Conservation (phyloP, 2,797 vertebrate genomes). For the Heliangelus exortis region DNA sequence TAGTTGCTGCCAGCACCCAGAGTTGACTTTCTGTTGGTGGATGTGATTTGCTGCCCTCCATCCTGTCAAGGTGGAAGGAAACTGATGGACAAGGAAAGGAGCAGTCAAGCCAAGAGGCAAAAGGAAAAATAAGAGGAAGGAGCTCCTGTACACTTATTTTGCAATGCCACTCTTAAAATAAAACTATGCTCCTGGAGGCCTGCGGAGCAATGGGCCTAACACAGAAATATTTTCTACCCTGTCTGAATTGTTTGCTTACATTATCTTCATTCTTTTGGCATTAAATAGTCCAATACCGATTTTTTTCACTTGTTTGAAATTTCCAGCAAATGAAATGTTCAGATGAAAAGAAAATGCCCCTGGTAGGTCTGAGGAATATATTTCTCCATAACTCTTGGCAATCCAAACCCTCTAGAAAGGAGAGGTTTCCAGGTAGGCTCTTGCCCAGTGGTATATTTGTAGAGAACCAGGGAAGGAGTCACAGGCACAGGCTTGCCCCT, state of each 20-base stretch:
- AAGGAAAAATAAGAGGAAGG: neutral
- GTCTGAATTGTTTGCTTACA: neutral
- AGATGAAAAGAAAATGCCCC: neutral
- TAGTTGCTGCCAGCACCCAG: conserved; percentile 50
- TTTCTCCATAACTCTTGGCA: neutral
- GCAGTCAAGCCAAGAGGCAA: neutral
- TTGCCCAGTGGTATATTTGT: neutral
- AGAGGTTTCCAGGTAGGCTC: neutral
- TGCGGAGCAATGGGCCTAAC: neutral
- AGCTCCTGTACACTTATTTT: neutral
- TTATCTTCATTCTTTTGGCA: neutral
- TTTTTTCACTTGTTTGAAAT: neutral
- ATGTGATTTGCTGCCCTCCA: neutral
- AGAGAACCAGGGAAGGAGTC: neutral
- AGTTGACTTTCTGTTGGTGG: neutral
- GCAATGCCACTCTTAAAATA: neutral
- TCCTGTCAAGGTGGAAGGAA: neutral
- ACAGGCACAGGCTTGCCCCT: neutral
- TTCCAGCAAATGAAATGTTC: neutral
- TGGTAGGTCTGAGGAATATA: neutral
- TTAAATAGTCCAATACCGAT: neutral
- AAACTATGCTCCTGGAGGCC: neutral
- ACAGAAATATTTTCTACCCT: neutral
- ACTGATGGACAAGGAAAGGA: neutral
- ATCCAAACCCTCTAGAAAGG: neutral